Evolutionary conservation across 30 jellyfish, hydroid and myxozoan species (phyloP).

Genomic region (Clytia hemisphaerica): DNA sequence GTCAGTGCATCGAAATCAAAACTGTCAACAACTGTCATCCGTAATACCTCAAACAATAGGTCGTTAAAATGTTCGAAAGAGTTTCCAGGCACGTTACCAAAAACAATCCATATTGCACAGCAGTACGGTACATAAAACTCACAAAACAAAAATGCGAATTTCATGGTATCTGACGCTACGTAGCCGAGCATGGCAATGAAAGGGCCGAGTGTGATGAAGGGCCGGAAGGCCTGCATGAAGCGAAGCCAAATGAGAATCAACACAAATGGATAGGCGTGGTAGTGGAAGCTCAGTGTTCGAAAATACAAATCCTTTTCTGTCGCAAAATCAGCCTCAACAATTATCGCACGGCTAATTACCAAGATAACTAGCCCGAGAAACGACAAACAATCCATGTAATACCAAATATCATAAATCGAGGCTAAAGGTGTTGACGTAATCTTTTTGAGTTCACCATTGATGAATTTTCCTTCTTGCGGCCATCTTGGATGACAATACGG

Average conservation of each 20-base stretch:
- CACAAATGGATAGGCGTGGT: slow-evolving; percentile 52
- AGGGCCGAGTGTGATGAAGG: slow-evolving; percentile 97
- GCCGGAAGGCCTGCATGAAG: slow-evolving; percentile 91
- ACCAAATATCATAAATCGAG: slow-evolving; percentile 30
- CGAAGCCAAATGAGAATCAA: slow-evolving; percentile 91
- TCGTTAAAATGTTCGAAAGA: slow-evolving; percentile 81
- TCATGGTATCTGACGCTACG: slow-evolving; percentile 90
- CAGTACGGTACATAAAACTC: slow-evolving; percentile 95
- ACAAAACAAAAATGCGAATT: slow-evolving; percentile 77
- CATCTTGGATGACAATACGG: slow-evolving; percentile 45
- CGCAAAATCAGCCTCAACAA: background rate
- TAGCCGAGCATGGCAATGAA: slow-evolving; percentile 94
- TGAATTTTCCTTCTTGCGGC: slow-evolving; percentile 38
- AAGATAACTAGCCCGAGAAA: slow-evolving; percentile 17
- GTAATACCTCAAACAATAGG: slow-evolving; percentile 86
- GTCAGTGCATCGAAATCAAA: slow-evolving; percentile 4
- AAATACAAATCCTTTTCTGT: background rate
- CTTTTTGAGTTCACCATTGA: slow-evolving; percentile 18
- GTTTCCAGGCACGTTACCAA: slow-evolving; percentile 60
- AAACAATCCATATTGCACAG: slow-evolving; percentile 96
- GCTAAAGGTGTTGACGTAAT: slow-evolving; percentile 19
- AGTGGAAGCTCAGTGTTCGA: slow-evolving; percentile 5
- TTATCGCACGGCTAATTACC: slow-evolving; percentile 22
- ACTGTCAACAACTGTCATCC: slow-evolving; percentile 92
- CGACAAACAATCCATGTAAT: slow-evolving; percentile 4